These are phyloP conservation scores for Sarcophaga rosellei DNA, from an alignment of 2,888 invertebrate genomes.

Conservation along the genomic window DNA sequence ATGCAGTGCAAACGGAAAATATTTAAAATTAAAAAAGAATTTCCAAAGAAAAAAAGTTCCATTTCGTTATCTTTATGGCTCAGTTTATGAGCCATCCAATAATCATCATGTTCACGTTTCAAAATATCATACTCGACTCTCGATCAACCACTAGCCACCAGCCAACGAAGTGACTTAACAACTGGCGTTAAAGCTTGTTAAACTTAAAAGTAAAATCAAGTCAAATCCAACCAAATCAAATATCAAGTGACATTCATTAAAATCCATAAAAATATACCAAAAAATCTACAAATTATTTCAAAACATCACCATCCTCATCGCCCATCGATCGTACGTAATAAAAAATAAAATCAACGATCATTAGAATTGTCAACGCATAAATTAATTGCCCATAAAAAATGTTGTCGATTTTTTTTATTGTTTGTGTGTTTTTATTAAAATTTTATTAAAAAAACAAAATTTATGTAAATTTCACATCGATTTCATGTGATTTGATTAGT, in stretches of 20 bases:
- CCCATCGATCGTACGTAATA: slow-evolving; percentile 38
- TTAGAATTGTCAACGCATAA: slow-evolving; percentile 80
- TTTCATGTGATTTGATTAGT: too few species aligned
- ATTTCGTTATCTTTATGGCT: slow-evolving; percentile 54
- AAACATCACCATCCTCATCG: too few species aligned
- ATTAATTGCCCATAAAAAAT: slow-evolving; percentile 78
- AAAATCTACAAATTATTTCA: not conserved
- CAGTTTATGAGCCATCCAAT: slow-evolving; percentile 35
- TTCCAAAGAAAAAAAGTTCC: slow-evolving; percentile 3
- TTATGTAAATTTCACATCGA: slow-evolving; percentile 57
- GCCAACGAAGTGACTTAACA: not conserved
- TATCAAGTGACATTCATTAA: slow-evolving; percentile 54
- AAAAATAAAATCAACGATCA: slow-evolving; percentile 70
- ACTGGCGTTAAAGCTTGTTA: not conserved
- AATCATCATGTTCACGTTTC: slow-evolving; percentile 43
- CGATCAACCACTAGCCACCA: not conserved
- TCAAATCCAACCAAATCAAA: slow-evolving; percentile 17
- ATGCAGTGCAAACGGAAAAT: slow-evolving; percentile 6
- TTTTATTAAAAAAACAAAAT: slow-evolving; percentile 55
- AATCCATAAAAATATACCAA: slow-evolving; percentile 21
- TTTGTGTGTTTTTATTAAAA: slow-evolving; percentile 60
- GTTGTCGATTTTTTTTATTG: slow-evolving; percentile 49
- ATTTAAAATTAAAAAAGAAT: too few species aligned
- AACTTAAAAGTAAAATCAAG: not conserved
- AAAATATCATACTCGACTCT: not conserved